These are phyloP conservation scores for Notolabrus celidotus DNA, from an alignment of 2,797 vertebrate species.

Conservation along the genomic window DNA sequence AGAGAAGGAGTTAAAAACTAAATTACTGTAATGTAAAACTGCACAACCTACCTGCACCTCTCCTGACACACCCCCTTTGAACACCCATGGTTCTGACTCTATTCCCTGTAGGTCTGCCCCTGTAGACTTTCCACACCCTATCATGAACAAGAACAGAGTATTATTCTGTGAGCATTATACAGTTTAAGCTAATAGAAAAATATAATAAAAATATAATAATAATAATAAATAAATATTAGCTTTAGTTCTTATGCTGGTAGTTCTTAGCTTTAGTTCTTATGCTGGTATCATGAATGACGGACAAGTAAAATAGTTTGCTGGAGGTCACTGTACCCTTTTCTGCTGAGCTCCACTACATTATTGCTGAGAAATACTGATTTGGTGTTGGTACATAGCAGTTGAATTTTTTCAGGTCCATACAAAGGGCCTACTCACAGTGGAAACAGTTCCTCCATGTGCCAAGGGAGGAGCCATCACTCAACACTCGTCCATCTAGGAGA, in stretches of 20 bases:
- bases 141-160: constrained; percentile 13
- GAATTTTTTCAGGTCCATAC: background rate
- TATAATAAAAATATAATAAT: too few relatives aligned
- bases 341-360: background rate
- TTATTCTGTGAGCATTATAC: constrained; percentile 9
- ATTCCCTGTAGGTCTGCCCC: constrained; percentile 78
- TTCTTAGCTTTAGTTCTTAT: too few relatives aligned
- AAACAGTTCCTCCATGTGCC: constrained; percentile 90
- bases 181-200: constrained; percentile 7
- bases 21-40: background rate
- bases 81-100: constrained; percentile 88
- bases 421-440: constrained; percentile 85
- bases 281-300: too few relatives aligned
- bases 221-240: too few relatives aligned
- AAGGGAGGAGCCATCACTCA: constrained; percentile 82
- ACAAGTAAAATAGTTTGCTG: too few relatives aligned
- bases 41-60: constrained; percentile 87
- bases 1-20: too few relatives aligned
- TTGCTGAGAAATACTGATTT: too few relatives aligned
- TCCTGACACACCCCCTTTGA: constrained; percentile 88
- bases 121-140: constrained; percentile 88
- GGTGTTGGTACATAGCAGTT: too few relatives aligned
- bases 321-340: background rate
- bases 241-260: too few relatives aligned
- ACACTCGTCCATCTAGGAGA: constrained; percentile 85